Evolutionary conservation across 2,113 vertebrate species (phyloP).

Genomic region (Microcebus tavaratra): DNA sequence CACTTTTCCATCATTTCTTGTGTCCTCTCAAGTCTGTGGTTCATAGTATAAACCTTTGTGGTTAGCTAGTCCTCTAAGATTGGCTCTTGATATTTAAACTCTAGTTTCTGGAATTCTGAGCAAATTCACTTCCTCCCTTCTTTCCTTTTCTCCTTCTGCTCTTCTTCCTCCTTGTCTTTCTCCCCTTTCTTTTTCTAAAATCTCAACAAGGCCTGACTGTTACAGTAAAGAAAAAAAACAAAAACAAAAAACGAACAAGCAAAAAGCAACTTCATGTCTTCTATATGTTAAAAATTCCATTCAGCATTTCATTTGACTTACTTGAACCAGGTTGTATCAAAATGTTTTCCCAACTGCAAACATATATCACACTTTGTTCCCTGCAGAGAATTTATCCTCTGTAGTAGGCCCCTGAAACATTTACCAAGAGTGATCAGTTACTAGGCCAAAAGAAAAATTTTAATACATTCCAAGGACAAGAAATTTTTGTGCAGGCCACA

Average conservation of each 20-base stretch:
- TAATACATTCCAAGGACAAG: not conserved
- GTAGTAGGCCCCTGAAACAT: not conserved
- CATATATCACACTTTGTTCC: not conserved
- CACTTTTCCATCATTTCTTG: not conserved
- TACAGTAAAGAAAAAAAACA: not conserved
- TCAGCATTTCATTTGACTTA: not conserved
- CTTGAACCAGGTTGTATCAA: not conserved
- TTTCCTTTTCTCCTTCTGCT: not conserved
- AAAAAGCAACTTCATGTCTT: not conserved
- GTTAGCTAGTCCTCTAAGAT: not conserved
- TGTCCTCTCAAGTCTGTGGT: not conserved
- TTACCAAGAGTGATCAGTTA: not conserved
- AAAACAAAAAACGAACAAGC: too few species aligned
- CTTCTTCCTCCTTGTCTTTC: not conserved
- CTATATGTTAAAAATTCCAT: constrained; percentile 15
- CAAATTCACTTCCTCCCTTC: not conserved
- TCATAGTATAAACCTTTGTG: not conserved
- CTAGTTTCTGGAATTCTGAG: constrained; percentile 29
- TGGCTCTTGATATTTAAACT: not conserved
- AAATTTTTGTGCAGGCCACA: not conserved
- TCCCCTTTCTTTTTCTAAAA: not conserved
- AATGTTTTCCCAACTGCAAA: not conserved
- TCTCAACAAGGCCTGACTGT: not conserved
- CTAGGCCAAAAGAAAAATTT: not conserved
- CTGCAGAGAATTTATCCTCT: not conserved